Base-by-base conservation (phyloP, 2,113 vertebrate genomes). In the Suncus etruscus region DNA sequence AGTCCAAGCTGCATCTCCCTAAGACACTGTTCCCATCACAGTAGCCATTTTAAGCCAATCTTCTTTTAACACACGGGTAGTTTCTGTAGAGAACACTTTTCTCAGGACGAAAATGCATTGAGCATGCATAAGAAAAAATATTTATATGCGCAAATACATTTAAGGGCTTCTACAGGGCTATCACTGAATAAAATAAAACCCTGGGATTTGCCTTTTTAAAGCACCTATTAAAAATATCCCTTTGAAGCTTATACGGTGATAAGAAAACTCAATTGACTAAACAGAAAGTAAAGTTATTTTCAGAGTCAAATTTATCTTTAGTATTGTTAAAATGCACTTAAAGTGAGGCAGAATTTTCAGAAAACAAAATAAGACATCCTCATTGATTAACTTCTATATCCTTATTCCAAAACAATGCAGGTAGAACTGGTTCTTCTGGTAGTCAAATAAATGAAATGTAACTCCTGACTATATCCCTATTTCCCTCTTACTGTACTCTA, bases 1-100 rank as follows among this genome's bases (percentile, higher is more conserved):
- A 98, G 98, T 98, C 98, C 98, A 99, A 98, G 98, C 98, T 99
- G 97, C 98, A 98, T 98, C 98, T 98, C 98, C 98, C 98, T 98
- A 98, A 97, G 98, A 98, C 97, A 98, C 98, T 98, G 97, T 98
- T 98, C 97, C 98, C 98, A 98, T 98, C 98, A 98, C 97, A 98
- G 97, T 98, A 98, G 98, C 97, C 98, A 98, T 98, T 98, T 98
- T 97, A 98, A 97, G 97, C 97, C 97, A 98, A 98, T 99, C 98
- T 98, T 98, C 98, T 98, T 98, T 98, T 98, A 98, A 98, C 98
- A 98, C 98, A 98, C 98, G 97, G 97, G 96, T 98, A 98, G 98
- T 98, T 98, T 98, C 98, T 98, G 98, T 97, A 98, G 98, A 98
- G 98, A 98, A 98, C 97, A 97, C 97, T 98, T 98, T 98, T 98